Base-by-base conservation (phyloP, 2,888 invertebrate genomes). In the Heliconius ethilla region DNA sequence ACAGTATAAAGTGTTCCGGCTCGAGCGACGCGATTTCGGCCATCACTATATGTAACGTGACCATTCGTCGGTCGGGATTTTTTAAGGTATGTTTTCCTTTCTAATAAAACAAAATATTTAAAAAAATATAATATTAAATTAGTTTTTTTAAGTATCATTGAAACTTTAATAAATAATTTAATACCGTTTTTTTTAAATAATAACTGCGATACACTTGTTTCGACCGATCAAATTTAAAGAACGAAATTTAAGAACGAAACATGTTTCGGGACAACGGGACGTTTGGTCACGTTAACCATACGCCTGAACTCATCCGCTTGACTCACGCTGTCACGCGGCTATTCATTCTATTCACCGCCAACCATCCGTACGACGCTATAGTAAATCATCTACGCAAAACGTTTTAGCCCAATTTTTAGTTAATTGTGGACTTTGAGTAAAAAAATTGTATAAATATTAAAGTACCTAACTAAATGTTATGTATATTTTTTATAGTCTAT, bases 1-100 rank as follows among this genome's bases (percentile, higher is more conserved):
- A 91, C 91, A 91, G 89, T 87, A 88, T 89, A 83, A 89, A 93
- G 93, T 91, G 92, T 93, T 93, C 93, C 93, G 92, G 93, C 87
- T 89, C 83, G 85, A 85, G 84, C 85, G 86, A 82, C 84, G 86
- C 87, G 90, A 90, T 91, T 93, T 93, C 88, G 93, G 92, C 86
- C 86, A 88, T 86, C 88, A 85, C 18, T 2, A 22, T 33, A 33
- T 33, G 45, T 45, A 45, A 15, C 15, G 51, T 51, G 51, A 51
- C 51, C 51, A 51, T 18, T 51, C 51, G 22, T 51, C 6, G 51
- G 6, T 51, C 22, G 51, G 51, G 51, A 22, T 51, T 18, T 51
- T 33, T 33, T 7, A 33, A 33, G 33, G 33, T 33, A 33, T 33
- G 1, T 33, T 33, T 33, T 33, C 1, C 33, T 33, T 33, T 33